Percentiles rank a stretch among this genome's conserved stretches.
phyloP scores from a whole-genome alignment of 2,888 invertebrate species.

The Silvanus unidentatus region DNA sequence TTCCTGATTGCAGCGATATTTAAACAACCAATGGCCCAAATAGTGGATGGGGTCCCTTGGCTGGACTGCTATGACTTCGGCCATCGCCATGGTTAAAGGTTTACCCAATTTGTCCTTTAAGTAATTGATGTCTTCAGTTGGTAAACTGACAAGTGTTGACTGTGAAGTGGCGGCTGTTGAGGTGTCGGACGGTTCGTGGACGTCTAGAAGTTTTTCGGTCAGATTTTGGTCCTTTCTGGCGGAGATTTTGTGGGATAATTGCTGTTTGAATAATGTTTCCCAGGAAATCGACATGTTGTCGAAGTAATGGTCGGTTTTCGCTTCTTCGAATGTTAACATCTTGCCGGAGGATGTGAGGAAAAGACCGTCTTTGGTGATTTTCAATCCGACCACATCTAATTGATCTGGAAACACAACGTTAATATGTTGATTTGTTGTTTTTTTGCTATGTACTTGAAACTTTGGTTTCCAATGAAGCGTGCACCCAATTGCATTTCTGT shows the following conservation, averaged over 20 bases:
- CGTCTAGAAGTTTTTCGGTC: no score
- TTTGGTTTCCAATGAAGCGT: conserved; percentile 20
- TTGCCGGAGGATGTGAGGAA: conserved; percentile 35
- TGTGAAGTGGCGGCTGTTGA: no score
- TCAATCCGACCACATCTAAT: conserved; percentile 31
- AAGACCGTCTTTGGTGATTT: conserved; percentile 33
- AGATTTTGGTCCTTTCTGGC: conserved; percentile 1
- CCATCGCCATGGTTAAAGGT: conserved; percentile 44
- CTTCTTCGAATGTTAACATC: conserved; percentile 34
- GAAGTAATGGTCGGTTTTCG: conserved; percentile 32
- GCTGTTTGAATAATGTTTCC: neutral
- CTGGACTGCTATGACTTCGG: conserved; percentile 46
- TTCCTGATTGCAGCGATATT: conserved; percentile 47
- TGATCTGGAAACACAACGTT: no score
- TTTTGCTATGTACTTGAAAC: no score
- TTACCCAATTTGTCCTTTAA: conserved; percentile 39
- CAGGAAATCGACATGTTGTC: conserved; percentile 26
- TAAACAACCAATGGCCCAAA: conserved; percentile 48
- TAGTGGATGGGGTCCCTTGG: conserved; percentile 49
- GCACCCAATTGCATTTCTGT: conserved; percentile 29
- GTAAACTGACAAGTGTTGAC: conserved; percentile 17
- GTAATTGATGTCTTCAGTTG: conserved; percentile 39
- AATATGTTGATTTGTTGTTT: no score
- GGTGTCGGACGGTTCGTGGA: no score
- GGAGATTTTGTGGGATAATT: neutral